Conservation (phyloP, 2,888 invertebrate genomes). For the Dorcus parallelipipedus region DNA sequence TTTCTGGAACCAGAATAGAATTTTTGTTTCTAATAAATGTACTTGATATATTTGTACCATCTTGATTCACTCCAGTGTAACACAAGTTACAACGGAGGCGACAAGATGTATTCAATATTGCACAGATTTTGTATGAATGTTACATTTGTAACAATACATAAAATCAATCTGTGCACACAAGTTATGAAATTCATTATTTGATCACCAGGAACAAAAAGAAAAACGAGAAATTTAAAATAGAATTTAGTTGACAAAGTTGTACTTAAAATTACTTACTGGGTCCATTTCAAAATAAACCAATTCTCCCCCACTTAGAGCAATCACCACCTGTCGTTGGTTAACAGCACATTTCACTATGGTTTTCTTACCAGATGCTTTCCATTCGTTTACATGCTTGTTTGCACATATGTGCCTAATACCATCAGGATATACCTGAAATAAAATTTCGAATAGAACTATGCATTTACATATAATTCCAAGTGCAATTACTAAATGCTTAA, state of each 20-base stretch:
- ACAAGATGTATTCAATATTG: slow-evolving; percentile 42
- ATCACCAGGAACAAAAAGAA: not conserved
- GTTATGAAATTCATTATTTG: not conserved
- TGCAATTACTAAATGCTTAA: no score
- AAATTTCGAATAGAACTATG: not conserved
- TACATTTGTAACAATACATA: slow-evolving; percentile 13
- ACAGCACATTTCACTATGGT: slow-evolving; percentile 97
- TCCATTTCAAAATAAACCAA: slow-evolving; percentile 99
- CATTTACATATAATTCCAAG: not conserved
- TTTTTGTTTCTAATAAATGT: no score
- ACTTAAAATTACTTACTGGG: slow-evolving; percentile 66
- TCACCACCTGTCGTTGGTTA: slow-evolving; percentile 97
- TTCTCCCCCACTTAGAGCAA: slow-evolving; percentile 95
- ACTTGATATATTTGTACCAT: slow-evolving; percentile 27
- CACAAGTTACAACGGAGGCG: slow-evolving; percentile 43
- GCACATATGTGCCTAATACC: slow-evolving; percentile 98
- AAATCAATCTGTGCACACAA: slow-evolving; percentile 21
- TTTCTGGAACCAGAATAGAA: no score
- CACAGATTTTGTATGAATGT: slow-evolving; percentile 32
- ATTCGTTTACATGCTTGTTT: slow-evolving; percentile 97
- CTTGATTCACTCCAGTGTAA: slow-evolving; percentile 49
- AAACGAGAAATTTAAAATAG: not conserved
- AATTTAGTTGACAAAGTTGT: not conserved
- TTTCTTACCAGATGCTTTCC: slow-evolving; percentile 98
- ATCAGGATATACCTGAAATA: slow-evolving; percentile 84